Base-by-base conservation (phyloP, 2,888 invertebrate species). In the Caenorhabditis panamensis region DNA sequence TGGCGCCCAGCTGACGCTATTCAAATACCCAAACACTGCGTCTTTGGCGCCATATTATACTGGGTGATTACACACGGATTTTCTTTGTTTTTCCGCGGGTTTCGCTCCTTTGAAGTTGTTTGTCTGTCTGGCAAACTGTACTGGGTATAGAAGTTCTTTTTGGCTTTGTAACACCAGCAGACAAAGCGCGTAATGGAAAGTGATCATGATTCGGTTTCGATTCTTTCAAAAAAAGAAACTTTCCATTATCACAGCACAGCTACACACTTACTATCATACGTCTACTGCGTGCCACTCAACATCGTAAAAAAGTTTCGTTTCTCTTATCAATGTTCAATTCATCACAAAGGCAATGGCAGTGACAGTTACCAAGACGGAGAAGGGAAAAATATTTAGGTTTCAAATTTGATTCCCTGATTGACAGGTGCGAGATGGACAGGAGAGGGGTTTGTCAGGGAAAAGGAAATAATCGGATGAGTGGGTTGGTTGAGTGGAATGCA, bases 21-120 rank as follows among this genome's bases (percentile, higher is more conserved):
- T 37, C 36, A 54, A 64, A 24, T 37, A 54, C 53, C 59, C 59
- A 69, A 58, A 69, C 51, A 51, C 24, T 47, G 1, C 3, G n/a
- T 18, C 53, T 49, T 59, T 26, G 20, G 68, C 51, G 59, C 51
- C 69, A 61, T 47, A 28, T 67, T 56, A 67, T 56, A 44, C 41
- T 68, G 69, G 69, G 37, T 61, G 51, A 61, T 69, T 69, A 51
- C 59, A 69, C 47, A 47, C 47, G 47, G 47, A n/a, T 47, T 20
- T 36, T 59, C 11, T 51, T 51, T 51, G 36, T 20, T 68, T 58
- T 5, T 47, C 9, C 9, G 9, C 5, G 31, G 31, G 4, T 9
- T 31, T 31, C 9, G 9, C 47, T 47, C 47, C 47, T 47, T 47
- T 47, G 41, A 67, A 56, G 28, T n/a, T n/a, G 37, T 49, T 44